Base-by-base conservation (phyloP, 2,888 invertebrate genomes). In the Xestia ashworthii region DNA sequence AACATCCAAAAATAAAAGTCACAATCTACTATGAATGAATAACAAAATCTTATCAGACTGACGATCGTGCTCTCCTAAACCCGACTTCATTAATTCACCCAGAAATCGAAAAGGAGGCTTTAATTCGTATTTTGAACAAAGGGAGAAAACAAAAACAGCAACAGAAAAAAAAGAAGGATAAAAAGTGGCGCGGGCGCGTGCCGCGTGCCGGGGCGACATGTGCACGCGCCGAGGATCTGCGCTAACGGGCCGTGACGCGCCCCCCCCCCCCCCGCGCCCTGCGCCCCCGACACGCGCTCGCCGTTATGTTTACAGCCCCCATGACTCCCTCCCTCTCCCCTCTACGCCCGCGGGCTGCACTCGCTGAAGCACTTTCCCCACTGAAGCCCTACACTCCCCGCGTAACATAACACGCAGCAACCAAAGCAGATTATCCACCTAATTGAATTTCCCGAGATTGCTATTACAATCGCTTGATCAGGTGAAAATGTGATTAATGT, bases 191-290 rank as follows among this genome's bases (percentile, higher is more conserved):
- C 92, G 93, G 93, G 95, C 96, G 96, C 96, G 96, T 96, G 96
- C 96, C 96, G 96, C 96, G 96, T 96, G 96, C 96, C 96, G 91
- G 83, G 89, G 95, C 96, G 95, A 95, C 96, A 96, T 96, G 96
- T 96, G 96, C 96, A 94, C 96, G 95, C 94, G 95, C 93, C 94
- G 94, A 92, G 92, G 93, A 93, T 92, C 92, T 92, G 92, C 93
- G 94, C 93, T 94, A 94, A 94, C 95, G 94, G 94, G 95, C 95
- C 94, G 94, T 94, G 94, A 94, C 95, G 92, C 90, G 87, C 90
- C 86, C 90, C 89, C 84, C 82, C 71, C 72, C 14, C 81, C 82
- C 86, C 50, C 69, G 76, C 85, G 58, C 79, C 44, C 86, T 87
- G 88, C 82, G 89, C 82, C 89, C 84, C 82, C 87, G 92, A 91